phyloP scores from a whole-genome alignment of 2,113 vertebrate species.

The Pampusana beccarii region DNA sequence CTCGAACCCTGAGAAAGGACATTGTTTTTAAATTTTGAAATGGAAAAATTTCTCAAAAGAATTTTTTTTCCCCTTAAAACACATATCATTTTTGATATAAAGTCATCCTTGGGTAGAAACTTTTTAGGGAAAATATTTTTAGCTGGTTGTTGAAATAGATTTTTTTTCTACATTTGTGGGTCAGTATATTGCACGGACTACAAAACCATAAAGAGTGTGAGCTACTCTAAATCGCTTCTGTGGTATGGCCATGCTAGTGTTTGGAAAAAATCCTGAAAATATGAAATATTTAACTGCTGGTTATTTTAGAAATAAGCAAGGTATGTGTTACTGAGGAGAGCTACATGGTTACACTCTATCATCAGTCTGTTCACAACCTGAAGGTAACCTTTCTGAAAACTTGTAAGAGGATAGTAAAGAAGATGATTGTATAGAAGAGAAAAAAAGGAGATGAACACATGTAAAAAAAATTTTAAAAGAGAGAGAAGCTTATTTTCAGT shows the following conservation, averaged over 20 bases:
- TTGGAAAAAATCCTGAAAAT: not conserved
- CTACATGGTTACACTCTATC: not conserved
- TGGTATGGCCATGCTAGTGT: not conserved
- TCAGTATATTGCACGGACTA: not conserved
- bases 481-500: not conserved
- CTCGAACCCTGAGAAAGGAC: not conserved
- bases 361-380: not conserved
- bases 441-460: not conserved
- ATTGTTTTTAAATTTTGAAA: not conserved
- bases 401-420: not conserved
- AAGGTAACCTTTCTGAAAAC: not conserved
- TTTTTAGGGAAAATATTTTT: not conserved
- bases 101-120: not conserved
- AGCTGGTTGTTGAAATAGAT: not conserved
- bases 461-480: not conserved
- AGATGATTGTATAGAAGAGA: not conserved
- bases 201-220: not conserved
- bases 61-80: not conserved
- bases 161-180: not conserved
- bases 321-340: not conserved
- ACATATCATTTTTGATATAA: not conserved
- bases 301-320: not conserved
- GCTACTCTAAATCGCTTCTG: not conserved
- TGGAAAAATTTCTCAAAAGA: not conserved
- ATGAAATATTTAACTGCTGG: not conserved